A percentile compares a stretch with the other conserved stretches of the same genome.
Evolutionary conservation across 2,888 invertebrate genomes (phyloP).

Genomic region (Acrobasis repandana): DNA sequence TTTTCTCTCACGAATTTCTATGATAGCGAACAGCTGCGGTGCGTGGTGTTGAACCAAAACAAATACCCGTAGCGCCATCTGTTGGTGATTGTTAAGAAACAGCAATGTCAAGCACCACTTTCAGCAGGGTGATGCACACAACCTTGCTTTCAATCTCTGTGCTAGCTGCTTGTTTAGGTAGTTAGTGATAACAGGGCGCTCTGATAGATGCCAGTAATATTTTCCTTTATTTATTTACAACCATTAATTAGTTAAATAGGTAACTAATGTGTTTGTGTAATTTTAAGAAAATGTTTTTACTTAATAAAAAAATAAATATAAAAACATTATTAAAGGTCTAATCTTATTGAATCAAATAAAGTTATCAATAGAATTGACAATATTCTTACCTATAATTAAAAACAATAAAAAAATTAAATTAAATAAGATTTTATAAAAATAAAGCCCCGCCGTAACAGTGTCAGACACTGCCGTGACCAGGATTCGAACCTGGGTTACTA

Average conservation of each 20-base stretch:
- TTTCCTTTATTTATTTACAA: too few relatives aligned
- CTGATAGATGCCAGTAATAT: too few relatives aligned
- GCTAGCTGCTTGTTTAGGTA: background rate
- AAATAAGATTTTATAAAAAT: slow-evolving; percentile 36
- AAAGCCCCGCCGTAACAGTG: slow-evolving; percentile 66
- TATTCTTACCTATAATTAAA: too few relatives aligned
- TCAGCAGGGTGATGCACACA: background rate
- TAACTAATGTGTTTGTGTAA: too few relatives aligned
- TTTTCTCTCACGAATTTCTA: slow-evolving; percentile 80
- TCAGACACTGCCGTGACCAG: slow-evolving; percentile 61
- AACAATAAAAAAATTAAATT: slow-evolving; percentile 3
- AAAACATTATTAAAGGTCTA: too few relatives aligned
- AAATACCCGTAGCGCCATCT: slow-evolving; percentile 72
- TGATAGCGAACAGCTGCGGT: slow-evolving; percentile 83
- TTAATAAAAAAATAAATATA: too few relatives aligned
- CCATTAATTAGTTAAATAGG: too few relatives aligned
- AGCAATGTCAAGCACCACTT: background rate
- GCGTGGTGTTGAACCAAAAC: slow-evolving; percentile 75
- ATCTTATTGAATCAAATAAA: too few relatives aligned
- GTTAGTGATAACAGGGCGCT: background rate
- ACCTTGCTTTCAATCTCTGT: background rate
- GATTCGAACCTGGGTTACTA: slow-evolving; percentile 85
- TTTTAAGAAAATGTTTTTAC: too few relatives aligned
- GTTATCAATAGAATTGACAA: too few relatives aligned
- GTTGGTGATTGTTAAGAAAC: slow-evolving; percentile 5